Percentiles rank a stretch among this genome's conserved stretches.
Evolutionary conservation across 2,888 invertebrate species (phyloP).

Genomic region (Rotaria sp.): DNA sequence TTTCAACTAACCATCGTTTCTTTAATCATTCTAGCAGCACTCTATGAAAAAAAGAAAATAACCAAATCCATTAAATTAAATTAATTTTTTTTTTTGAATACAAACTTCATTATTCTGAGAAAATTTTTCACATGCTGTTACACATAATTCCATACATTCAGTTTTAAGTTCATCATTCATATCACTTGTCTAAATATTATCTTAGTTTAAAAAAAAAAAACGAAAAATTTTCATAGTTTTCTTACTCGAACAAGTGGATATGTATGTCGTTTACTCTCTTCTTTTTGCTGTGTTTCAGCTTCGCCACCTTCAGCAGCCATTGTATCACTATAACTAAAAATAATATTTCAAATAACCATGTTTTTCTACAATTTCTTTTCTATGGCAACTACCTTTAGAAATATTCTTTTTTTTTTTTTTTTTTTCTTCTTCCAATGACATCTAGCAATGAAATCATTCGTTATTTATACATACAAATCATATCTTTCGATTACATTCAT

Average conservation of each 20-base stretch:
- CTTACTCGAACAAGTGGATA: slow-evolving; percentile 38
- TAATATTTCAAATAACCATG: background rate
- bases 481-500: background rate
- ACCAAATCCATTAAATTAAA: background rate
- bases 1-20: slow-evolving; percentile 64
- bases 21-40: slow-evolving; percentile 84
- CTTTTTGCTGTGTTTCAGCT: slow-evolving; percentile 41
- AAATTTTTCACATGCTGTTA: slow-evolving; percentile 86
- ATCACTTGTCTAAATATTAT: slow-evolving; percentile 57
- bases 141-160: slow-evolving; percentile 80
- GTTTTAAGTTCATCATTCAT: slow-evolving; percentile 85
- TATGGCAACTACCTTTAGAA: background rate
- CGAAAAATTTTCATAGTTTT: background rate
- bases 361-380: background rate
- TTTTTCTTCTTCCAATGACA: background rate
- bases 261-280: slow-evolving; percentile 37
- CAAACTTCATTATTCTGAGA: slow-evolving; percentile 72
- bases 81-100: background rate
- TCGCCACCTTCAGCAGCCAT: slow-evolving; percentile 15
- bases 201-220: background rate
- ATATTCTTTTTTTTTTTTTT: too few relatives aligned
- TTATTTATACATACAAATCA: background rate
- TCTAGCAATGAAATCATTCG: background rate
- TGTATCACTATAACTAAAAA: background rate
- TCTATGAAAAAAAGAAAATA: slow-evolving; percentile 58